Evolutionary conservation across 2,888 invertebrate species (phyloP).

Genomic region (Atethmia centrago): DNA sequence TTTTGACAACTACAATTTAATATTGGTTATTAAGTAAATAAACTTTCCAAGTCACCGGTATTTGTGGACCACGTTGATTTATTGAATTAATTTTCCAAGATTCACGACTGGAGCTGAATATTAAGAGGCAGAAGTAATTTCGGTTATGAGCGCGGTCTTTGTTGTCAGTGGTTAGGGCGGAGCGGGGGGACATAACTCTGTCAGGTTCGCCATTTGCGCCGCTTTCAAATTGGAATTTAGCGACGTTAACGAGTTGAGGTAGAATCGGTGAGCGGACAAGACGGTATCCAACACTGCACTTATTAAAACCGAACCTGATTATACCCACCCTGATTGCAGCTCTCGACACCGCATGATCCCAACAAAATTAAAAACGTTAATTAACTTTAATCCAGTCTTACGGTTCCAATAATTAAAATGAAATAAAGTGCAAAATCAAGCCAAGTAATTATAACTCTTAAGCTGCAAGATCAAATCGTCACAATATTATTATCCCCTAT

Average conservation of each 20-base stretch:
- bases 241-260: constrained; percentile 73
- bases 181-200: constrained; percentile 77
- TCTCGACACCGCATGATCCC: neutral
- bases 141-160: constrained; percentile 83
- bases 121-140: constrained; percentile 86
- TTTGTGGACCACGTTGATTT: constrained; percentile 82
- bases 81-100: constrained; percentile 88
- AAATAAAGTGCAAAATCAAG: constrained; percentile 20
- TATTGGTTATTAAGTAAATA: constrained; percentile 77
- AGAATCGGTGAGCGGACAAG: constrained; percentile 58
- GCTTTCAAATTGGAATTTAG: constrained; percentile 76
- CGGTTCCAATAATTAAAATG: constrained; percentile 21
- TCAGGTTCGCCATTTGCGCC: constrained; percentile 68
- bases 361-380: constrained; percentile 18
- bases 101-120: constrained; percentile 83
- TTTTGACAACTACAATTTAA: constrained; percentile 77
- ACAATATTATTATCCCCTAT: constrained; percentile 33
- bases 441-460: constrained; percentile 41
- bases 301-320: constrained; percentile 6
- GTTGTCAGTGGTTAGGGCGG: constrained; percentile 78
- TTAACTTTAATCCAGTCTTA: constrained; percentile 29
- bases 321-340: neutral
- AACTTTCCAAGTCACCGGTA: constrained; percentile 80
- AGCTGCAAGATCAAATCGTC: constrained; percentile 37
- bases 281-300: constrained; percentile 21